These are phyloP conservation scores for Alcedo quadribrachys DNA, from an alignment of 2,797 vertebrate species.

Conservation along the genomic window DNA sequence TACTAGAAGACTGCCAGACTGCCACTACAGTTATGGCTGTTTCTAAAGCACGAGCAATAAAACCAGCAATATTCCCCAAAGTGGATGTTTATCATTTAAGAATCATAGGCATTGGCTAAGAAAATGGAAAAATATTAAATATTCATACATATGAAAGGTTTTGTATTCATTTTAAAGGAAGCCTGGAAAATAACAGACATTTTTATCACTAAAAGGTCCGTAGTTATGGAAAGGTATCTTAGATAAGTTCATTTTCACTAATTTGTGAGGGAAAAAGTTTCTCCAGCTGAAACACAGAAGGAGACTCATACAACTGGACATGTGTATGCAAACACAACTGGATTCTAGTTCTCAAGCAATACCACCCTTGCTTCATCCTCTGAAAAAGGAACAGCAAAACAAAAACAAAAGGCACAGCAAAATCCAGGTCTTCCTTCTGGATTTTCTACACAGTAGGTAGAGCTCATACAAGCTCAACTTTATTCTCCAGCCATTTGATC, in stretches of 20 bases:
- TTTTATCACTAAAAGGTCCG: background rate
- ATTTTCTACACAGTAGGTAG: background rate
- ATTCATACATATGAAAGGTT: constrained; percentile 18
- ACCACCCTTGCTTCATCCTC: background rate
- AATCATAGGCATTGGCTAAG: background rate
- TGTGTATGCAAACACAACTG: background rate
- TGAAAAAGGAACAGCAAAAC: background rate
- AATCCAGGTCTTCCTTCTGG: background rate
- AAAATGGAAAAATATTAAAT: constrained; percentile 24
- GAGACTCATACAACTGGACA: background rate
- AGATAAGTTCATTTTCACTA: background rate
- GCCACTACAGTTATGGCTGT: background rate
- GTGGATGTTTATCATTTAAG: background rate
- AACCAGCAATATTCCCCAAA: background rate
- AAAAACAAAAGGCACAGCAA: background rate
- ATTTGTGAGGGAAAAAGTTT: background rate
- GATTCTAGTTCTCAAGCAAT: background rate
- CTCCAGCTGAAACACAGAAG: background rate
- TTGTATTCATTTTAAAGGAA: constrained; percentile 10
- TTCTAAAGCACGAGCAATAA: background rate
- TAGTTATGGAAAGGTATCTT: background rate
- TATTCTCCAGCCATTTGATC: background rate
- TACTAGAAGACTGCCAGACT: background rate
- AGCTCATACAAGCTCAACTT: background rate
- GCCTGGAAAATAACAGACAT: background rate